phyloP scores from a whole-genome alignment of 2,888 invertebrate genomes.

The Eupithecia subfuscata region DNA sequence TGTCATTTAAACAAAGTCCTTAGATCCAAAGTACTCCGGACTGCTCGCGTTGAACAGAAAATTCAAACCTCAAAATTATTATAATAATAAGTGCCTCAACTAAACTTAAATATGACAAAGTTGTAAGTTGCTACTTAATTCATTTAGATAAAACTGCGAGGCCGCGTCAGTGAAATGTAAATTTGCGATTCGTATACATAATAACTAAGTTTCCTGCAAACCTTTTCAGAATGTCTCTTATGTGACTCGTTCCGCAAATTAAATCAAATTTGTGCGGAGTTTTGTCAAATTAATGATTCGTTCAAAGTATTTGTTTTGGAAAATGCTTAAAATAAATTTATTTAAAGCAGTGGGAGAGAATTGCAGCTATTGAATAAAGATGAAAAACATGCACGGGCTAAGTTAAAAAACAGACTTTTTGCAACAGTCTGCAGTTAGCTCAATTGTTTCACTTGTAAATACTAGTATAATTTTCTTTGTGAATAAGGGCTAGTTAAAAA shows the following conservation, averaged over 20 bases:
- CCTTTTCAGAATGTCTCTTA: constrained; percentile 32
- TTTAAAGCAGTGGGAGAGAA: neutral
- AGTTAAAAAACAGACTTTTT: too few species aligned
- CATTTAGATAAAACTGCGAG: constrained; percentile 35
- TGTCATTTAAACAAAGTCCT: neutral
- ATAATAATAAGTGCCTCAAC: neutral
- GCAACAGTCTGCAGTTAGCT: too few species aligned
- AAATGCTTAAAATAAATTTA: neutral
- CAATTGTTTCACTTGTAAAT: too few species aligned
- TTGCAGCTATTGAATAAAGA: neutral
- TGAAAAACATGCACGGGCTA: too few species aligned
- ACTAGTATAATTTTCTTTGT: too few species aligned
- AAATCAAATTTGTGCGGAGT: constrained; percentile 20
- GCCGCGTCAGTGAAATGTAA: constrained; percentile 36
- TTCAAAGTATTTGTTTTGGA: neutral
- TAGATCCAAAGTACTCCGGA: neutral
- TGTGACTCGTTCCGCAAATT: constrained; percentile 29
- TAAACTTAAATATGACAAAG: constrained; percentile 24
- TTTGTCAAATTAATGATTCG: neutral
- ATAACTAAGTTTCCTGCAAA: constrained; percentile 30
- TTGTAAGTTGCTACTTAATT: constrained; percentile 19
- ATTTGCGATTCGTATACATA: constrained; percentile 35
- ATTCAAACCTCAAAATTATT: neutral
- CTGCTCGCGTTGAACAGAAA: neutral
- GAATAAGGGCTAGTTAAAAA: too few species aligned